These are phyloP conservation scores for Platanista minor DNA, from an alignment of 2,113 vertebrate genomes.

Conservation along the genomic window DNA sequence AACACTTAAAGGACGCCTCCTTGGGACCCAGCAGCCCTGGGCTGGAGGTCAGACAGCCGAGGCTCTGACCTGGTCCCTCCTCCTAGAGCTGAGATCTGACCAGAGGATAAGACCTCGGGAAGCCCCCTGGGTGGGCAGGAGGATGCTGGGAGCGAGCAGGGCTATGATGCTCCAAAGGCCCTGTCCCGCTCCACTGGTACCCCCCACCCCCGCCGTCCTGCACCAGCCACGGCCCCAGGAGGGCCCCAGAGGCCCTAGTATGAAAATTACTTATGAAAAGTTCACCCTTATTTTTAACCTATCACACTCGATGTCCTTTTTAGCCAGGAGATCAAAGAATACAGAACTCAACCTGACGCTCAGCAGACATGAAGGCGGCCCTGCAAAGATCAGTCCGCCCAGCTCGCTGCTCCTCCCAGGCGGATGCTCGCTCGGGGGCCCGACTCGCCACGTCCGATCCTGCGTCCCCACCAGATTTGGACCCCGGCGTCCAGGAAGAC, in stretches of 20 bases:
- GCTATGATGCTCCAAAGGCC: background rate
- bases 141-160: background rate
- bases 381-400: constrained; percentile 19
- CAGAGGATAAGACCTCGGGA: background rate
- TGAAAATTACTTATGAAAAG: constrained; percentile 35
- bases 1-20: background rate
- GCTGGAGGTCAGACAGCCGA: rapidly evolving
- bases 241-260: background rate
- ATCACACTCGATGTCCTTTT: constrained; percentile 36
- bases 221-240: background rate
- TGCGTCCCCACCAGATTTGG: rapidly evolving
- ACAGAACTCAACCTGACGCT: constrained; percentile 10
- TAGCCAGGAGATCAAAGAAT: constrained; percentile 27
- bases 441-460: background rate
- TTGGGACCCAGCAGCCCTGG: background rate
- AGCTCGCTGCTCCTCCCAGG: background rate
- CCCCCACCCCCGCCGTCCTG: background rate
- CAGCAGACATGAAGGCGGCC: background rate
- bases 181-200: background rate
- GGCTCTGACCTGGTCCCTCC: background rate
- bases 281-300: constrained; percentile 48
- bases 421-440: rapidly evolving
- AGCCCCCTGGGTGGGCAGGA: background rate
- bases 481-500: rapidly evolving
- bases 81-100: background rate